Percentiles rank a stretch among this genome's conserved stretches.
phyloP scores from a whole-genome alignment of 2,888 invertebrate genomes.

The Luperina testacea region DNA sequence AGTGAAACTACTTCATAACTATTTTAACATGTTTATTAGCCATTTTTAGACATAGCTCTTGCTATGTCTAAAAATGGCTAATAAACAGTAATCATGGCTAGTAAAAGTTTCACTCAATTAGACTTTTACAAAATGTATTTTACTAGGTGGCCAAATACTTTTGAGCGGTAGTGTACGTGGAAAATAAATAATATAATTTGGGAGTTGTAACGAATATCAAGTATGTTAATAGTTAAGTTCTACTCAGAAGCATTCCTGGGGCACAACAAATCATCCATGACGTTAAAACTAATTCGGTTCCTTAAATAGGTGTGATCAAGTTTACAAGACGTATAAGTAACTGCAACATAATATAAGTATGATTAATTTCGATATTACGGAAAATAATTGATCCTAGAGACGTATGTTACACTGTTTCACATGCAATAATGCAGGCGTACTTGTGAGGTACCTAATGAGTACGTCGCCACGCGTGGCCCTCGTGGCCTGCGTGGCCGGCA shows the following conservation, averaged over 20 bases:
- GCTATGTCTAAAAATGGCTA: too few relatives aligned
- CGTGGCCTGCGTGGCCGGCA: neutral
- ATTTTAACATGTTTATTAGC: too few relatives aligned
- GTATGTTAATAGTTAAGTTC: slow-evolving; percentile 36
- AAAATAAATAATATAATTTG: slow-evolving; percentile 19
- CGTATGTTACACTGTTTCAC: neutral
- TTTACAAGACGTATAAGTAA: slow-evolving; percentile 26
- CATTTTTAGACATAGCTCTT: too few relatives aligned
- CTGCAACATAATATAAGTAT: slow-evolving; percentile 17
- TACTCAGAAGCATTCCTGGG: slow-evolving; percentile 62
- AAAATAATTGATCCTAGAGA: neutral
- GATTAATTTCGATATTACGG: slow-evolving; percentile 10
- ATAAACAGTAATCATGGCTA: too few relatives aligned
- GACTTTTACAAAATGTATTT: too few relatives aligned
- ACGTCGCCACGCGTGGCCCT: neutral
- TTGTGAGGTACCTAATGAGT: too few relatives aligned
- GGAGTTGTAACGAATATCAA: slow-evolving; percentile 13
- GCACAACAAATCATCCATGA: slow-evolving; percentile 53
- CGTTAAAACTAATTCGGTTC: slow-evolving; percentile 41
- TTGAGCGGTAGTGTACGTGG: too few relatives aligned
- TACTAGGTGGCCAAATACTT: too few relatives aligned
- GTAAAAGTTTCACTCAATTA: too few relatives aligned
- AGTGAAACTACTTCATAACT: too few relatives aligned
- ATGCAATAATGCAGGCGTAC: slow-evolving; percentile 7
- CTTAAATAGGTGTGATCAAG: slow-evolving; percentile 50